Percentiles rank a stretch among this genome's conserved stretches.
phyloP scores from a whole-genome alignment of 2,888 invertebrate species.

The Ennomos quercinarius region DNA sequence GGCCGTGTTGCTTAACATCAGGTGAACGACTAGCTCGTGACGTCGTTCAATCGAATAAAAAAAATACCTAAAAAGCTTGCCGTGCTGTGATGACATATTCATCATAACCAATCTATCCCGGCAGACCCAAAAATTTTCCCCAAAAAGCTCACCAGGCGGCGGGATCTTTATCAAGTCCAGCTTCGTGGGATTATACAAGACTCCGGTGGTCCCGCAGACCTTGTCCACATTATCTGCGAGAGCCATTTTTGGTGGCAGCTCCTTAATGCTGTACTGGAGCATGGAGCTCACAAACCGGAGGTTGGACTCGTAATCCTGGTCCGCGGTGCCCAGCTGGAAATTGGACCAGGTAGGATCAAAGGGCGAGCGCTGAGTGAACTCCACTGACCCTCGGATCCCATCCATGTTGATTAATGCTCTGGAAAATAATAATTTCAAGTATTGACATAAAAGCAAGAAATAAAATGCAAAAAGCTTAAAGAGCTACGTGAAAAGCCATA shows the following conservation, averaged over 20 bases:
- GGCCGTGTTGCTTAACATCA: too few species aligned
- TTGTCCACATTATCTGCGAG: slow-evolving; percentile 59
- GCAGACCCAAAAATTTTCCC: too few species aligned
- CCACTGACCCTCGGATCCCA: slow-evolving; percentile 92
- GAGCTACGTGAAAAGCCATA: neutral
- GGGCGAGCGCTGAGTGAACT: slow-evolving; percentile 91
- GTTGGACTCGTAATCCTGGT: slow-evolving; percentile 88
- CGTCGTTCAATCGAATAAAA: too few species aligned
- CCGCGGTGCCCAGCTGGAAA: slow-evolving; percentile 88
- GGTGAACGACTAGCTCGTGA: too few species aligned
- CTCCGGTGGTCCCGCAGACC: slow-evolving; percentile 89
- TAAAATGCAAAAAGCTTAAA: too few species aligned
- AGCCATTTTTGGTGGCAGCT: slow-evolving; percentile 86
- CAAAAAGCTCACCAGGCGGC: slow-evolving; percentile 85
- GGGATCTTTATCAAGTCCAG: slow-evolving; percentile 85
- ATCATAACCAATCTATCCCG: too few species aligned
- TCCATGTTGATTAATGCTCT: slow-evolving; percentile 90
- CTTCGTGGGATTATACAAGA: slow-evolving; percentile 91
- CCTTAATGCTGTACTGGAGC: slow-evolving; percentile 89
- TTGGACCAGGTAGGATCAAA: slow-evolving; percentile 94
- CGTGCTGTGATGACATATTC: too few species aligned
- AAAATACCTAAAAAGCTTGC: too few species aligned
- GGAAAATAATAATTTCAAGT: slow-evolving; percentile 17
- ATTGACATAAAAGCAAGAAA: too few species aligned
- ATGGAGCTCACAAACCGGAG: slow-evolving; percentile 91